Base-by-base conservation (phyloP, 2,888 invertebrate genomes). In the Lasius fuliginosus region DNA sequence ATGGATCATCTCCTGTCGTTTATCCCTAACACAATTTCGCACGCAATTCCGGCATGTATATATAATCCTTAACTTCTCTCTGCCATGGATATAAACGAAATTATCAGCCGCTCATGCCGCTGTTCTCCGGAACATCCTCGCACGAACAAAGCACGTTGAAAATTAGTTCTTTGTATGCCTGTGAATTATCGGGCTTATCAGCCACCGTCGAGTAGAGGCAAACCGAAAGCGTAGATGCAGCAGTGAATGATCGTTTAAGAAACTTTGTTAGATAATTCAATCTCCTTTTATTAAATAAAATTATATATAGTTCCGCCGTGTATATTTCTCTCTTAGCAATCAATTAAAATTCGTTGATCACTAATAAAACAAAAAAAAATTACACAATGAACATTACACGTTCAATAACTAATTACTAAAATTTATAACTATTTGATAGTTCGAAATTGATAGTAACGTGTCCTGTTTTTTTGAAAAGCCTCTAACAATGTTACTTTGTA, bases 151-250 rank as follows among this genome's bases (percentile, higher is more conserved):
- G 82, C 90, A 85, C 82, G 89, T 90, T 85, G 87, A 86, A 89
- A 90, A 91, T 89, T 86, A 90, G 91, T 88, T 91, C 91, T 91
- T 89, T 88, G 88, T 91, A 90, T 89, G 88, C 88, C 71, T 69
- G 65, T 86, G 87, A 90, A 88, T 89, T 89, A 88, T 90, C 88
- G 88, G 60, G 86, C 87, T 90, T 89, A 90, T 90, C 90, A 87
- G 86, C 75, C 82, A 67, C 81, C 68, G 83, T 82, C 85, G 76
- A 71, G 85, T 33, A 11, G 58, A 85, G 73, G 60, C 58, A 12
- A 79, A 36, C 33, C 89, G 87, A 89, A 84, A 75, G 65, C 76
- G 76, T 42, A 58, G 53, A 33, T 30, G 65, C 71, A 65, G 4
- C 46, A 62, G 79, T 81, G 88, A 84, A 85, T 79, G 33, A 79